Percentiles rank a stretch among this genome's conserved stretches.
Evolutionary conservation across 1,140 invertebrate species (phyloP).

Genomic region (Meloidogyne floridensis): DNA sequence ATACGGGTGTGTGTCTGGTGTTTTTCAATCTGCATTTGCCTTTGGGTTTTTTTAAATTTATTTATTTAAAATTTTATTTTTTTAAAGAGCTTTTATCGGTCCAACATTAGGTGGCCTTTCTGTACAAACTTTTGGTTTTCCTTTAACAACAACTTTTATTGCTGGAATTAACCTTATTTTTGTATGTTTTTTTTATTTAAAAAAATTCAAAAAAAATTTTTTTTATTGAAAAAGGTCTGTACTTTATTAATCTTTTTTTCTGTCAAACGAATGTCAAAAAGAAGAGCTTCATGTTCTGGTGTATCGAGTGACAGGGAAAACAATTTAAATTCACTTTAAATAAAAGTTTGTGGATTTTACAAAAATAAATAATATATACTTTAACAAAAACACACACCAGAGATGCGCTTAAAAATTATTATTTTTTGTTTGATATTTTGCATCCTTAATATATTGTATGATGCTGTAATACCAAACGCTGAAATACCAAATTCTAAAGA

Average conservation of each 20-base stretch:
- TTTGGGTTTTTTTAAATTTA: constrained; percentile 46
- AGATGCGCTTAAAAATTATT: neutral
- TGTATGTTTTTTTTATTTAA: constrained; percentile 65
- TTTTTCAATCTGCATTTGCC: constrained; percentile 64
- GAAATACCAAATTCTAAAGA: no score
- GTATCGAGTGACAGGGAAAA: constrained; percentile 18
- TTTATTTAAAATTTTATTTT: constrained; percentile 14
- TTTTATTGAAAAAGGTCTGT: constrained; percentile 18
- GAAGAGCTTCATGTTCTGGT: constrained; percentile 10
- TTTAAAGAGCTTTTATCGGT: constrained; percentile 56
- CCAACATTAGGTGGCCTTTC: constrained; percentile 60
- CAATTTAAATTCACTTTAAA: constrained; percentile 48
- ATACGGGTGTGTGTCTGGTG: constrained; percentile 64
- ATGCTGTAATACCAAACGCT: no score
- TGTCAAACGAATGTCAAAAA: constrained; percentile 18
- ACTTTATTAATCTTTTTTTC: constrained; percentile 23
- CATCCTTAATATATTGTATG: neutral
- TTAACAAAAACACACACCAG: neutral
- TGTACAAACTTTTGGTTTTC: constrained; percentile 61
- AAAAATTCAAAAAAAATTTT: neutral
- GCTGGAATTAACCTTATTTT: constrained; percentile 57
- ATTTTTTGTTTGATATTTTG: neutral
- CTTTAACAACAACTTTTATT: constrained; percentile 63
- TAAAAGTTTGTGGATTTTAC: constrained; percentile 21
- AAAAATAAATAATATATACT: neutral